Evolutionary conservation across 2,797 vertebrate species (phyloP).

Genomic region (Aplochiton taeniatus): DNA sequence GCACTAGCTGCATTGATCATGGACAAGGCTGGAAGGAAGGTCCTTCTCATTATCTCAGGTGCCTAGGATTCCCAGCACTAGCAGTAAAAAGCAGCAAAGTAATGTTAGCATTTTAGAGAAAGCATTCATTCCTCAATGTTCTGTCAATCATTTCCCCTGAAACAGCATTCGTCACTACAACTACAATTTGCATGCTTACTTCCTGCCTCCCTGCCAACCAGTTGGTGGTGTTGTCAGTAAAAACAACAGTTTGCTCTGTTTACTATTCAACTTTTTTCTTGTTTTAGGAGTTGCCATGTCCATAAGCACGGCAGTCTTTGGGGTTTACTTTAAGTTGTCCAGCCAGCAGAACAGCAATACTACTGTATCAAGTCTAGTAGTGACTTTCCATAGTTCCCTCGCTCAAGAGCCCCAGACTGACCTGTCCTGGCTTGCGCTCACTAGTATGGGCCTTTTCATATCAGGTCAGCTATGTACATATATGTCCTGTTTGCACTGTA

Average conservation of each 20-base stretch:
- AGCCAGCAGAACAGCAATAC: slow-evolving; percentile 44
- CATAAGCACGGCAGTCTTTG: slow-evolving; percentile 81
- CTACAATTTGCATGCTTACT: too few species aligned
- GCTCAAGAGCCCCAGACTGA: slow-evolving; percentile 30
- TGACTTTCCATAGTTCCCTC: slow-evolving; percentile 16
- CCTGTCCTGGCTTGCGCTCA: slow-evolving; percentile 86
- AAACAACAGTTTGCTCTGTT: neutral
- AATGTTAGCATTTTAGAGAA: too few species aligned
- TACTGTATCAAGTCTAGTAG: slow-evolving; percentile 30
- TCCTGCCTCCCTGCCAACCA: too few species aligned
- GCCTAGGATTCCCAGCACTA: slow-evolving; percentile 2
- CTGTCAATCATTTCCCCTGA: too few species aligned
- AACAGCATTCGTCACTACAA: too few species aligned
- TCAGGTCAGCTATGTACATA: slow-evolving; percentile 73
- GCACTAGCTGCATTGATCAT: slow-evolving; percentile 84
- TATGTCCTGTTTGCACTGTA: neutral
- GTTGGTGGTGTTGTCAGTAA: too few species aligned
- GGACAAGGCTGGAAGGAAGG: slow-evolving; percentile 87
- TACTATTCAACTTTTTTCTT: neutral
- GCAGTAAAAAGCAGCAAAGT: neutral
- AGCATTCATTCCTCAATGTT: too few species aligned
- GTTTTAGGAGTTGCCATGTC: slow-evolving; percentile 83
- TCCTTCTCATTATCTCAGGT: slow-evolving; percentile 90
- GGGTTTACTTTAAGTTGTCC: slow-evolving; percentile 85
- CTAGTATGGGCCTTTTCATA: slow-evolving; percentile 88